Base-by-base conservation (phyloP, 35 echinoderm and acorn worm genomes). In the Apostichopus parvimensis region DNA sequence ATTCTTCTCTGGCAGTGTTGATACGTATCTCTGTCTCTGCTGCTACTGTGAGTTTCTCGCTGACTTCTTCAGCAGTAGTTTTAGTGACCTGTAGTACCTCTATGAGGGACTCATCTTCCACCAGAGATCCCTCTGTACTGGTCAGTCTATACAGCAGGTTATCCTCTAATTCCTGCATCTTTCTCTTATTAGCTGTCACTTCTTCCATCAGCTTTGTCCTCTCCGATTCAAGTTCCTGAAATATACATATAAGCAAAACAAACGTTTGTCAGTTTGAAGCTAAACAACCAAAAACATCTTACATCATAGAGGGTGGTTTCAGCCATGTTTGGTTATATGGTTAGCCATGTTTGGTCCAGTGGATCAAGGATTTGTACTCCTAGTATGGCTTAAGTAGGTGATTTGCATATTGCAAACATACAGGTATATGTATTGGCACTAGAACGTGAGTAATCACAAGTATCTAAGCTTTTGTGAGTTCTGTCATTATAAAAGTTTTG, bases 111-210 rank as follows among this genome's bases (percentile, higher is more conserved):
- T 98, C 94, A 59, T 98, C 96, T 70, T 98, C 96, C 13, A 98
- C 96, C 55, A 98, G 94, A 57, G 96, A 98, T 18, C 96, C 96
- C 91, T 98, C 92, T 1, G 96, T 98, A 77, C 94, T 95, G 10
- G 96, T 98, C 79, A 98, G 88, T 60, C 96, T 82, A 91, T 94
- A 98, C 66, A 98, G 91, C 26, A 98, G 94, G 82, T 98, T 98
- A 58, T 98, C 96, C 66, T 98, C 96, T 13, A 98, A 91, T 57
- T 98, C 96, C 79, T 98, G 96, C 96, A 98, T 98, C 91, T 98
- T 98, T 21, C 94, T 91, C 77, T 95, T 95, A 90, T 98, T 98
- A 34, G 94, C 94, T n/a, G 94, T 98, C 13, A 98, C 96, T 78
- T 98, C 96, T 81, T 98, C 96, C 96, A 98, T 98, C 90, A 98